Conservation (phyloP, 2,797 vertebrate species). For the Lagorchestes hirsutus region DNA sequence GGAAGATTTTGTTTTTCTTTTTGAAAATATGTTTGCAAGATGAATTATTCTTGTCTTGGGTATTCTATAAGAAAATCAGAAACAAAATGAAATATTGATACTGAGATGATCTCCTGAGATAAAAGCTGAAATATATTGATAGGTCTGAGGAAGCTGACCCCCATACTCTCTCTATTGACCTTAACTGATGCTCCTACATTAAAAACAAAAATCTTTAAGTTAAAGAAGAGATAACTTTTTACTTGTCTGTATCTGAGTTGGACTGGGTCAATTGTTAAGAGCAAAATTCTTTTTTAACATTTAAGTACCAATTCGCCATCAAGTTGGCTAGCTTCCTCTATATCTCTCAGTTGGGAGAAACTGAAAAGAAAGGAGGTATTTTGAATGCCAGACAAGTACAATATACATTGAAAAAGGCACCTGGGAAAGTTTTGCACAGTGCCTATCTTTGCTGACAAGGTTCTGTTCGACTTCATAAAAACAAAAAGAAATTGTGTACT, state of each 20-base stretch:
- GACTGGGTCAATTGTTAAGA: not conserved
- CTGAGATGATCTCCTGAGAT: not conserved
- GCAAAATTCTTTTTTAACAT: not conserved
- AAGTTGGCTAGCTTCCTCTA: not conserved
- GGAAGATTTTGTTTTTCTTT: slow-evolving; percentile 42
- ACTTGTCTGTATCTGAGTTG: not conserved
- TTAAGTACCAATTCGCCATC: not conserved
- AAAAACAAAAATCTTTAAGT: not conserved
- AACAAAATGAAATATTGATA: not conserved
- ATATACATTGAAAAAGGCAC: not conserved
- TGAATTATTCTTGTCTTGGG: slow-evolving; percentile 24
- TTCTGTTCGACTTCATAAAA: not conserved
- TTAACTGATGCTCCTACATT: not conserved
- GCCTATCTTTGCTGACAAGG: not conserved
- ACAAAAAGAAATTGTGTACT: not conserved
- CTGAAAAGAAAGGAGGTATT: not conserved
- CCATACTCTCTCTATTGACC: not conserved
- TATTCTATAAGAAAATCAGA: not conserved
- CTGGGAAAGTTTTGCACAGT: not conserved
- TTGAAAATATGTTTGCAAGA: not conserved
- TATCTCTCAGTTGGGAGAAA: not conserved
- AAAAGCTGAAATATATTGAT: not conserved
- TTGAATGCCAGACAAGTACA: not conserved
- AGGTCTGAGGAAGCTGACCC: not conserved
- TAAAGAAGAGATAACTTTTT: not conserved